Evolutionary conservation across 1,140 invertebrate species (phyloP), one percentile per base, ranked within the genome.

Genomic region (Saccostrea echinata): DNA sequence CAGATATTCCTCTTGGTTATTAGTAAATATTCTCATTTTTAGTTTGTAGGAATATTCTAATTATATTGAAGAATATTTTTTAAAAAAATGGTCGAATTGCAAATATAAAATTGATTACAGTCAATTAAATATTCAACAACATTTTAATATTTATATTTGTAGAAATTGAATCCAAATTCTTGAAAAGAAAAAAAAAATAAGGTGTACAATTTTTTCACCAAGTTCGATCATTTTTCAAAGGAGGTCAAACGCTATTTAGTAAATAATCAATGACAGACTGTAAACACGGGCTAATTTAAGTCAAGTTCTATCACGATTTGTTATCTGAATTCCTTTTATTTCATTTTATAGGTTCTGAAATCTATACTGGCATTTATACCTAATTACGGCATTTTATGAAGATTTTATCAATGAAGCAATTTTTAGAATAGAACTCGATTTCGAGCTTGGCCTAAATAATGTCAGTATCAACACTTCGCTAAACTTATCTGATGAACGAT

Each of bases 301-400:
- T 12, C 68, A 30, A 76, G 30, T 76, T 76, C 68, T 76, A 76
- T 76, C 68, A 12, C 68, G 13, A 13, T 76, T 76, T 30, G 68
- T 76, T 76, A 76, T 76, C 68, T 33, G 68, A 76, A 33, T 76
- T 76, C 30, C 30, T 82, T 83, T 55, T 81, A 82, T 64, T 86
- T 81, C 85, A 61, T 86, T 86, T 83, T 82, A 82, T 86, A 82
- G 76, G 82, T 51, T 86, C 82, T 86, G 85, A 82, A 86, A 86
- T 53, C 76, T 80, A 86, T 86, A 86, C 85, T 86, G 85, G 85
- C 85, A 83, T 86, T 86, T 86, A 86, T 86, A 82, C 82, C 85
- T 81, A 81, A 82, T 86, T 61, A 86, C 82, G 35, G 30, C 68
- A 76, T 76, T 76, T 76, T 76, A 76, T 76, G 68, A 76, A 76